phyloP scores from a whole-genome alignment of 2,113 vertebrate genomes.

The Corythornis madagascariensis region DNA sequence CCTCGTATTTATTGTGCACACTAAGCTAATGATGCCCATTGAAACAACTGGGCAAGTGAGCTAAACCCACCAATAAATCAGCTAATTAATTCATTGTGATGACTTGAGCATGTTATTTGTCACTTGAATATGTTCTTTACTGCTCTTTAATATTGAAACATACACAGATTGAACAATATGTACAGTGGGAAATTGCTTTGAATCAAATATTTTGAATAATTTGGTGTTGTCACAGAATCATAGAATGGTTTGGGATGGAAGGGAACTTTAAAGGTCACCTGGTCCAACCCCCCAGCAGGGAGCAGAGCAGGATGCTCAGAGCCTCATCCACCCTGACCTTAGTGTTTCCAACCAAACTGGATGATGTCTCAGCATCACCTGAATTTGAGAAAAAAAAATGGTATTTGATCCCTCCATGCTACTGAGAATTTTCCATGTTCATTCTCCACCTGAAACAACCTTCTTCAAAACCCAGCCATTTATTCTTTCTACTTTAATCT shows the following conservation, averaged over 20 bases:
- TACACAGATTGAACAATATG: neutral
- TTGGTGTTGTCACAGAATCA: neutral
- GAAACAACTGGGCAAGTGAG: neutral
- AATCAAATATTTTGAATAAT: neutral
- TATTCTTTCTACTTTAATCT: neutral
- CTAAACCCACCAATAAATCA: neutral
- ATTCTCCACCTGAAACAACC: neutral
- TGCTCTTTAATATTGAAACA: neutral
- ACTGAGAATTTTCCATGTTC: neutral
- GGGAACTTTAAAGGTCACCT: neutral
- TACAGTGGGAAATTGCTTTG: neutral
- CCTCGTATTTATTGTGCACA: neutral
- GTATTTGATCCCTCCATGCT: neutral
- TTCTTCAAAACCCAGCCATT: neutral
- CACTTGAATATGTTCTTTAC: neutral
- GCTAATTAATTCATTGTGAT: neutral
- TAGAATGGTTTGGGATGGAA: neutral
- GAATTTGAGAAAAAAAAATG: neutral
- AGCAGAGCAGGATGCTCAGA: neutral
- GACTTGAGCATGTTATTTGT: neutral
- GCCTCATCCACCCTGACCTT: neutral
- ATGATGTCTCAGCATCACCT: neutral
- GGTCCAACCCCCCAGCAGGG: neutral
- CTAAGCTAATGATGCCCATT: slow-evolving; percentile 1
- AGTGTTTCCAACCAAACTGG: neutral